These are phyloP conservation scores for Brassicogethes aeneus DNA, from an alignment of 2,888 invertebrate species.

Conservation along the genomic window DNA sequence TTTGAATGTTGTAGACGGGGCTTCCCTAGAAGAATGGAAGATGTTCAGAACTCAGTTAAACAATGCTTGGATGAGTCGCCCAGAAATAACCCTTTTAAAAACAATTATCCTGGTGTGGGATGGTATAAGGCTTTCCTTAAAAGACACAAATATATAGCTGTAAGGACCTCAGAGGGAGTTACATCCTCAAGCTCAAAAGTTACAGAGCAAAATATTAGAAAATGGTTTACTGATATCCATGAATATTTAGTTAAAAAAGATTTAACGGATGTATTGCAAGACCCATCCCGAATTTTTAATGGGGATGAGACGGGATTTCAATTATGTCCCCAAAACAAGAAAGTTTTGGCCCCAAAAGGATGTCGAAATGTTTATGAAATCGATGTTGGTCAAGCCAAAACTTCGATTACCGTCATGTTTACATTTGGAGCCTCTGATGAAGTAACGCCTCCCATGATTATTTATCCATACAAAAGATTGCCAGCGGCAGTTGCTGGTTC, in stretches of 20 bases:
- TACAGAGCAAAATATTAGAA: conserved; percentile 1
- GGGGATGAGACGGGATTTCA: not conserved
- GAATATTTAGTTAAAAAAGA: not conserved
- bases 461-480: not conserved
- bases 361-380: not conserved
- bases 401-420: not conserved
- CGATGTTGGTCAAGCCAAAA: not conserved
- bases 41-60: not conserved
- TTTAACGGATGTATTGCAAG: not conserved
- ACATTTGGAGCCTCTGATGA: not conserved
- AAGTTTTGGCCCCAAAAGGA: not conserved
- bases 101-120: not conserved
- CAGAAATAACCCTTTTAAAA: conserved; percentile 1
- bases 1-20: not conserved
- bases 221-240: conserved; percentile 1
- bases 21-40: not conserved
- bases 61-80: not conserved
- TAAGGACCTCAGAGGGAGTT: not conserved
- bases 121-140: conserved; percentile 2
- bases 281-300: not conserved
- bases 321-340: not conserved
- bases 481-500: not conserved
- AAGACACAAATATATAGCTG: not conserved
- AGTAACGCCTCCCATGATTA: not conserved
- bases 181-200: not conserved